Evolutionary conservation across 2,797 vertebrate species (phyloP).

Genomic region (Cirrhinus mrigala): DNA sequence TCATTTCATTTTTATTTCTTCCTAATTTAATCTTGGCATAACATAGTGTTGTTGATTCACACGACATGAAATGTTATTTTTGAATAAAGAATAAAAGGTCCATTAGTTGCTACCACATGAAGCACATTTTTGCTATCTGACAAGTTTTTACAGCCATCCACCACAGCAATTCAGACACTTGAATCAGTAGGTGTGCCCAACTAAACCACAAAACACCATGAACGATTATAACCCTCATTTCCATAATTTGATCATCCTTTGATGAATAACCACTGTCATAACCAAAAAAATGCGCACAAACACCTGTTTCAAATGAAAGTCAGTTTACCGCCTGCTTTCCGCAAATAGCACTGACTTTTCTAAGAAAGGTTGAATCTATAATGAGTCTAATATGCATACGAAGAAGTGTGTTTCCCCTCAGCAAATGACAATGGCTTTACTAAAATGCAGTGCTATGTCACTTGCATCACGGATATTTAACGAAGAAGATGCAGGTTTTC

Average conservation of each 20-base stretch:
- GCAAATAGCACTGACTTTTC: neutral
- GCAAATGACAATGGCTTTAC: neutral
- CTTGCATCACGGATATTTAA: neutral
- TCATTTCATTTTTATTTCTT: neutral
- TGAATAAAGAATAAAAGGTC: neutral
- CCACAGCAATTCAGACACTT: neutral
- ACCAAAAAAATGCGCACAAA: neutral
- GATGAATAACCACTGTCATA: neutral
- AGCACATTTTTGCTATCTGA: constrained; percentile 6
- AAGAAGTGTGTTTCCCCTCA: neutral
- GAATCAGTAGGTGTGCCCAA: neutral
- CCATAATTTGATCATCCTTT: constrained; percentile 12
- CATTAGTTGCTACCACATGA: constrained; percentile 1
- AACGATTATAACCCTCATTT: neutral
- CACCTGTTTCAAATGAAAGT: constrained; percentile 3
- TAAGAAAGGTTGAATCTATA: neutral
- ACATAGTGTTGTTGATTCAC: neutral
- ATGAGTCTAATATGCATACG: neutral
- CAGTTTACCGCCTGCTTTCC: neutral
- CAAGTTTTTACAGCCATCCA: neutral
- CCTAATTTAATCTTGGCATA: neutral
- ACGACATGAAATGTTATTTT: neutral
- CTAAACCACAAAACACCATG: neutral
- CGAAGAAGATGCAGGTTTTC: neutral
- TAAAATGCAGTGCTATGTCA: neutral